Percentiles rank a stretch among this genome's conserved stretches.
phyloP scores from a whole-genome alignment of 1,140 invertebrate genomes.

The Caenorhabditis inopinata region DNA sequence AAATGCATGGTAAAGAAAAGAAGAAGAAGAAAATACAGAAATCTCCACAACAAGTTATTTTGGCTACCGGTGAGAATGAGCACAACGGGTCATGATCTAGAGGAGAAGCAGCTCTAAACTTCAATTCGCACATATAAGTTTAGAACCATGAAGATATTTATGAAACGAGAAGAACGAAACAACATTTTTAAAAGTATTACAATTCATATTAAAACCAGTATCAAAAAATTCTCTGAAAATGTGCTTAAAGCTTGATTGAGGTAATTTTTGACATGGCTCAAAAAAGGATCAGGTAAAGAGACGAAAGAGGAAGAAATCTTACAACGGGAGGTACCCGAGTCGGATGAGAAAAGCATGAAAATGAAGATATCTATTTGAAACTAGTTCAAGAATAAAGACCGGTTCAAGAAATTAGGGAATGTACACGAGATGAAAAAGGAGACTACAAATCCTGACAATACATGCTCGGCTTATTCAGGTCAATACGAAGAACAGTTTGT shows the following conservation, averaged over 20 bases:
- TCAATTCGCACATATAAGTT: too few species aligned
- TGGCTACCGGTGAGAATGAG: constrained; percentile 11
- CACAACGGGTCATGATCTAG: neutral
- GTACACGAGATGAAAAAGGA: neutral
- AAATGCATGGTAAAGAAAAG: constrained; percentile 3
- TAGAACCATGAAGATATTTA: neutral
- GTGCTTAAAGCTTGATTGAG: neutral
- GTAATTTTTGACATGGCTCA: constrained; percentile 19
- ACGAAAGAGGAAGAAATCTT: neutral
- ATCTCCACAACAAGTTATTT: neutral
- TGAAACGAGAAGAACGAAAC: neutral
- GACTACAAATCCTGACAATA: constrained; percentile 38
- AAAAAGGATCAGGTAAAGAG: neutral
- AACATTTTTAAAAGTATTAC: constrained; percentile 16
- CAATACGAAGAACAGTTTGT: constrained; percentile 44
- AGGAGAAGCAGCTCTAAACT: too few species aligned
- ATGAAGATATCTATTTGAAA: neutral
- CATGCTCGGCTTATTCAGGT: constrained; percentile 29
- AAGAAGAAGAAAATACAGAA: neutral
- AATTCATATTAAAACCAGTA: constrained; percentile 26
- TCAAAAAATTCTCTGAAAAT: constrained; percentile 15
- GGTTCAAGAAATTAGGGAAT: neutral
- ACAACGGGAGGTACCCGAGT: constrained; percentile 25
- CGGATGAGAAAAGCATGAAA: neutral
- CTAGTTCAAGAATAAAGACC: neutral